These are phyloP conservation scores for Mythimna loreyi DNA, from an alignment of 2,888 invertebrate species.

Conservation along the genomic window DNA sequence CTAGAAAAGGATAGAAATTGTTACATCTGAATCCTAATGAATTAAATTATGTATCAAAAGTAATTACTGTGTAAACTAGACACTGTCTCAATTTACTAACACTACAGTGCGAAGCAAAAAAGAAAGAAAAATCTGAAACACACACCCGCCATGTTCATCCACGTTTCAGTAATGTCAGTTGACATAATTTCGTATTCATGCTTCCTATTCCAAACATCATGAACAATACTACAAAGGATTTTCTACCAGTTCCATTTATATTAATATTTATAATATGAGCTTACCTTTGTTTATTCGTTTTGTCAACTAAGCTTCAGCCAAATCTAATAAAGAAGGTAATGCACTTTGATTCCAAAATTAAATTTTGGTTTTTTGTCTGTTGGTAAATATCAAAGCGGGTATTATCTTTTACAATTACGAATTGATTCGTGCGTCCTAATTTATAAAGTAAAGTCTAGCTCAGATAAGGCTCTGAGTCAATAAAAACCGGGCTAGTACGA, in stretches of 20 bases:
- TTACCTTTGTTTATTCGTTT: conserved; percentile 42
- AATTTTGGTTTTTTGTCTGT: conserved; percentile 10
- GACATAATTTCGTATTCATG: conserved; percentile 55
- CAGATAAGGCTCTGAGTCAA: no score
- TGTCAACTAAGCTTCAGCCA: conserved; percentile 12
- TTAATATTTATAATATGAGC: conserved; percentile 55
- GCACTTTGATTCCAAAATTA: conserved; percentile 28
- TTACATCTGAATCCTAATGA: no score
- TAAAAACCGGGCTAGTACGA: no score
- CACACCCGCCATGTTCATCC: background rate
- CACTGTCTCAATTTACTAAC: no score
- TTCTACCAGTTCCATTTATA: conserved; percentile 21
- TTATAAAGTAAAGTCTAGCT: no score
- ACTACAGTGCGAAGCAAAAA: no score
- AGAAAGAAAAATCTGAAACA: conserved; percentile 1
- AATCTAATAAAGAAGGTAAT: conserved; percentile 4
- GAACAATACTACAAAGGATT: conserved; percentile 39
- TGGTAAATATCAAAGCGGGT: background rate
- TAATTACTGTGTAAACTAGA: no score
- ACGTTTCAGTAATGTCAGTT: conserved; percentile 28
- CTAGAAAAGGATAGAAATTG: no score
- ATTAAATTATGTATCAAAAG: no score
- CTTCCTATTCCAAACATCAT: conserved; percentile 19
- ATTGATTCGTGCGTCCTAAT: no score
- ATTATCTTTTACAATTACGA: background rate